Evolutionary conservation across 2,113 vertebrate species (phyloP).

Genomic region (Orthonyx spaldingii): DNA sequence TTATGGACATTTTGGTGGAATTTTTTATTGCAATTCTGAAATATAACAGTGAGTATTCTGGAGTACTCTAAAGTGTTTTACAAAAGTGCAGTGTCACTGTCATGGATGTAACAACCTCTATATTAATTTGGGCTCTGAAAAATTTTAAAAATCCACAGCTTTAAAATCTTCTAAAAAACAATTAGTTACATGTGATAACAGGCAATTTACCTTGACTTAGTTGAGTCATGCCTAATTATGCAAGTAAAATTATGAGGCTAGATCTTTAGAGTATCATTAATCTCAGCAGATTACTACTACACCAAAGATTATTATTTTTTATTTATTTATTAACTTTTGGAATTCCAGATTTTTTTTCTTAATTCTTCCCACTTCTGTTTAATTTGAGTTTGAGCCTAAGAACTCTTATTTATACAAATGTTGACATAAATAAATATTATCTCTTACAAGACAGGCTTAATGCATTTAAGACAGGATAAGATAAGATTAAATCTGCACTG

Average conservation of each 20-base stretch:
- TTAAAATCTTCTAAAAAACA: neutral
- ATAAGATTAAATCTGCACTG: constrained; percentile 12
- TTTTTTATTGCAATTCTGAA: neutral
- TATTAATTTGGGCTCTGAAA: neutral
- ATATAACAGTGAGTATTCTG: neutral
- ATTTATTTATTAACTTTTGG: neutral
- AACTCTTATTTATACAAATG: neutral
- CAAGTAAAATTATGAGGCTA: neutral
- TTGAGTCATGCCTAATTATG: neutral
- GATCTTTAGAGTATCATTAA: neutral
- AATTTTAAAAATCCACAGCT: neutral
- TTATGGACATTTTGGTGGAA: accelerated
- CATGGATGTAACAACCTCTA: neutral
- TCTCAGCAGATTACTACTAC: neutral
- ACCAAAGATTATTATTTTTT: neutral
- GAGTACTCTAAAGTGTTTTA: neutral
- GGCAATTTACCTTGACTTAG: neutral
- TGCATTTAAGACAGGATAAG: neutral
- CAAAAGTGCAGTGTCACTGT: neutral
- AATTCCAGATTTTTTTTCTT: neutral
- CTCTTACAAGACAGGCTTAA: neutral
- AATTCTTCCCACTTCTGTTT: neutral
- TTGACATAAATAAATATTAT: neutral
- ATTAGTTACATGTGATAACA: neutral
- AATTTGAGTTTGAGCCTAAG: neutral